Evolutionary conservation across 1,140 invertebrate genomes (phyloP).

Genomic region (Holotrichia oblita): DNA sequence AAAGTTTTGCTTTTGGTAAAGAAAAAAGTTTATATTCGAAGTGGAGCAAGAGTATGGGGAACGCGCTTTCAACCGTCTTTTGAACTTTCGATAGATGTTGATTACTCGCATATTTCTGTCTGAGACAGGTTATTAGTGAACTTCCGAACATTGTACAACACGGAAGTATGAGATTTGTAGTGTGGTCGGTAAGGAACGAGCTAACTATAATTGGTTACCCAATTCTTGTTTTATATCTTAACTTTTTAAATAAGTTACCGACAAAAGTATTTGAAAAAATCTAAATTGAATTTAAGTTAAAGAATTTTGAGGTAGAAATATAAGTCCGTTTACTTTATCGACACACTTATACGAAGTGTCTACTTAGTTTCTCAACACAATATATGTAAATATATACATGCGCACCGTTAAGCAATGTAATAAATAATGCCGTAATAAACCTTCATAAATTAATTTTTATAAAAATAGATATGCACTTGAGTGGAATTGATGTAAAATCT

Average conservation of each 20-base stretch:
- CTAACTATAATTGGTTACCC: neutral
- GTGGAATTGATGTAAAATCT: neutral
- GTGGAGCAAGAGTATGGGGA: neutral
- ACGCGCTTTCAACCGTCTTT: neutral
- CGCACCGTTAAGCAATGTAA: too few species aligned
- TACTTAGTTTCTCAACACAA: too few species aligned
- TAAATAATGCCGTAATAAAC: too few species aligned
- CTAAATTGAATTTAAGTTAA: neutral
- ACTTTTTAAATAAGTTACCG: neutral
- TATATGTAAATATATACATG: too few species aligned
- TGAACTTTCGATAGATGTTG: constrained; percentile 3
- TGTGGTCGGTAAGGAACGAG: neutral
- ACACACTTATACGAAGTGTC: too few species aligned
- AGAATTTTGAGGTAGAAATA: neutral
- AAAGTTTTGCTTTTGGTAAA: neutral
- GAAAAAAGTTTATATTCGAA: neutral
- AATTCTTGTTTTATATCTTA: neutral
- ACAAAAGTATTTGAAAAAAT: neutral
- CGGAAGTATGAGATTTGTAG: neutral
- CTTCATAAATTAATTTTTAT: too few species aligned
- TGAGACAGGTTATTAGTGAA: neutral
- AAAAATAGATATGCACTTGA: too few species aligned
- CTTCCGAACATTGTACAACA: neutral
- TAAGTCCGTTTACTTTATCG: neutral
- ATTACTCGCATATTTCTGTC: neutral